Evolutionary conservation across 1,140 invertebrate genomes (phyloP), one percentile per base, ranked within the genome.

Genomic region (Andricus grossulariae): DNA sequence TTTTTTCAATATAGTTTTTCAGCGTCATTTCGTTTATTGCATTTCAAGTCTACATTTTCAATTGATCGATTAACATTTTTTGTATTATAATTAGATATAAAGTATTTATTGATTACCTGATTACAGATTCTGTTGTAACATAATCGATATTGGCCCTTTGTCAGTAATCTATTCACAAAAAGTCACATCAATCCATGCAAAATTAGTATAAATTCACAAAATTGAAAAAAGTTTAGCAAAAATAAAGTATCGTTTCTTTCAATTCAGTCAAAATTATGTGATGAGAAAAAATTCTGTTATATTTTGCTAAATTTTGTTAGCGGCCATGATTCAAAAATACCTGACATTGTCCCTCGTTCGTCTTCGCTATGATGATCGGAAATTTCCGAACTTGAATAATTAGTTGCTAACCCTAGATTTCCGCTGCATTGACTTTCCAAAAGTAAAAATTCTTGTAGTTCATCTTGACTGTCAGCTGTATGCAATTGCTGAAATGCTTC

Each of bases 371-470:
- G 81, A 50, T 83, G 82, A n/a, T 88, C 84, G 19, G 73, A 87
- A 25, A 84, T 72, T 15, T 85, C 84, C 76, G 92, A 93, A 70
- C 91, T 91, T 4, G 92, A 89, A 50, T 91, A 89, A 70, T 93
- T 86, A n/a, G 90, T 92, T 0, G 89, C 88, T 73, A 92, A 88
- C 70, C 89, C 88, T 45, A 92, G 88, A 84, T 92, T 90, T 50
- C 89, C 92, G 87, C 93, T 93, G 80, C 93, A 95, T 82, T 94
- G 92, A 82, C 93, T 94, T 85, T 94, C 94, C 39, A 94, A 83
- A 71, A 94, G 84, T 54, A 95, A 86, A 90, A 95, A 94, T 86
- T 95, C 93, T 82, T 94, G 93, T 19, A 95, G 86, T 82, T 94
- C 93, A 82, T 95, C 93, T 83, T 93, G 93, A 84, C 93, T 94